phyloP scores from a whole-genome alignment of 2,113 vertebrate species.

The Trachemys scripta region DNA sequence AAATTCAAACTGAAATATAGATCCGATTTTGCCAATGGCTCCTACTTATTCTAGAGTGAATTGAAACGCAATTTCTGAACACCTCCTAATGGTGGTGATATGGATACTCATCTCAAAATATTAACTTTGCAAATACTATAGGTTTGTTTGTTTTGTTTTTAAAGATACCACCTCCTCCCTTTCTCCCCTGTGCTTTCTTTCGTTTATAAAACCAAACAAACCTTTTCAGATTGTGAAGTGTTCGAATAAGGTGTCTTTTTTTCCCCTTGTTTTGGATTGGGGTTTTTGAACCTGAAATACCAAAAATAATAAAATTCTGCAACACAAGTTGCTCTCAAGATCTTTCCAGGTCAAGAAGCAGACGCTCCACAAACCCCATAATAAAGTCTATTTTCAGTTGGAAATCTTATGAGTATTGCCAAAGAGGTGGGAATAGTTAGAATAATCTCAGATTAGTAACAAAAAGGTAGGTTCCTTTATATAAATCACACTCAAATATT shows the following conservation, averaged over 20 bases:
- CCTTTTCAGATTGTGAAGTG: not conserved
- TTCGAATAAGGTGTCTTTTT: not conserved
- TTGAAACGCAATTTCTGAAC: not conserved
- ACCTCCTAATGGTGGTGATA: not conserved
- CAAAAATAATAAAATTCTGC: not conserved
- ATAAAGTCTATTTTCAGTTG: not conserved
- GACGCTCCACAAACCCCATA: not conserved
- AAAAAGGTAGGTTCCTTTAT: not conserved
- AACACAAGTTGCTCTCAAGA: not conserved
- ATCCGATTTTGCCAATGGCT: not conserved
- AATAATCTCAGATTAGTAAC: not conserved
- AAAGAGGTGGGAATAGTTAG: not conserved
- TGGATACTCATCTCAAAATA: not conserved
- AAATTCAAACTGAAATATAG: not conserved
- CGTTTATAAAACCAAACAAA: not conserved
- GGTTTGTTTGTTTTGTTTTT: too few relatives aligned
- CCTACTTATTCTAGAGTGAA: not conserved
- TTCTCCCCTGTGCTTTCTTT: not conserved
- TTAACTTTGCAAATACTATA: not conserved
- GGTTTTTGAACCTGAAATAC: not conserved
- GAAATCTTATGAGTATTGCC: not conserved
- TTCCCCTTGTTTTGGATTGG: not conserved
- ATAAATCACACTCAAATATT: constrained; percentile 1
- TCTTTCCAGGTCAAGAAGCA: not conserved
- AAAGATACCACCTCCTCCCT: too few relatives aligned